phyloP scores from a whole-genome alignment of 2,113 vertebrate species.

The Cavia porcellus region DNA sequence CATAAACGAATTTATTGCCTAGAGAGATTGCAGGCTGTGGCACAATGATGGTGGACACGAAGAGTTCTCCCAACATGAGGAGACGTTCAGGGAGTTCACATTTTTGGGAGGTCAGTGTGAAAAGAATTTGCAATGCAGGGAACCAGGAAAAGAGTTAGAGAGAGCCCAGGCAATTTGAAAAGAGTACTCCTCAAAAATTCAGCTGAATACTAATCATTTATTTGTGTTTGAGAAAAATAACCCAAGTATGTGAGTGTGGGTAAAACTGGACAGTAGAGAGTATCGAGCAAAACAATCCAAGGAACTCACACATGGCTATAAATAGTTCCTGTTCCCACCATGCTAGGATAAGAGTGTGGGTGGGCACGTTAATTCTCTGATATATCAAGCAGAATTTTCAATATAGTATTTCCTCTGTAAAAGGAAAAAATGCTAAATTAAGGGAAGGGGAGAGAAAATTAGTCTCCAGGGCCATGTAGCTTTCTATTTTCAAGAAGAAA shows the following conservation, averaged over 20 bases:
- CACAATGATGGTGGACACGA: not conserved
- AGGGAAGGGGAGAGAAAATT: not conserved
- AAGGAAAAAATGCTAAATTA: not conserved
- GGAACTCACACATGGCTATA: not conserved
- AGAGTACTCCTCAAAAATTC: not conserved
- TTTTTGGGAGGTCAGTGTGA: not conserved
- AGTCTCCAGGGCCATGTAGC: not conserved
- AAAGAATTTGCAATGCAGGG: not conserved
- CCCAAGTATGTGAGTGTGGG: too few relatives aligned
- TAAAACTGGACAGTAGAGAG: not conserved
- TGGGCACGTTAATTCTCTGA: not conserved
- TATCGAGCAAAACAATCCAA: not conserved
- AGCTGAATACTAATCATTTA: not conserved
- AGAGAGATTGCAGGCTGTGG: not conserved
- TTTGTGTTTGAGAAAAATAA: not conserved
- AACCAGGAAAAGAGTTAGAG: not conserved
- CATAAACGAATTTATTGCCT: not conserved
- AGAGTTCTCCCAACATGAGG: not conserved
- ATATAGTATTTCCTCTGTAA: not conserved
- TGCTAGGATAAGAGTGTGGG: accelerated
- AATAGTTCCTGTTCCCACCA: not conserved
- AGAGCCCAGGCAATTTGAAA: not conserved
- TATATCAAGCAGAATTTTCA: not conserved
- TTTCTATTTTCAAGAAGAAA: not conserved
- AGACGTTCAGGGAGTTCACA: not conserved